Conservation (phyloP, 2,888 invertebrate species). For the Apodemia mormo region DNA sequence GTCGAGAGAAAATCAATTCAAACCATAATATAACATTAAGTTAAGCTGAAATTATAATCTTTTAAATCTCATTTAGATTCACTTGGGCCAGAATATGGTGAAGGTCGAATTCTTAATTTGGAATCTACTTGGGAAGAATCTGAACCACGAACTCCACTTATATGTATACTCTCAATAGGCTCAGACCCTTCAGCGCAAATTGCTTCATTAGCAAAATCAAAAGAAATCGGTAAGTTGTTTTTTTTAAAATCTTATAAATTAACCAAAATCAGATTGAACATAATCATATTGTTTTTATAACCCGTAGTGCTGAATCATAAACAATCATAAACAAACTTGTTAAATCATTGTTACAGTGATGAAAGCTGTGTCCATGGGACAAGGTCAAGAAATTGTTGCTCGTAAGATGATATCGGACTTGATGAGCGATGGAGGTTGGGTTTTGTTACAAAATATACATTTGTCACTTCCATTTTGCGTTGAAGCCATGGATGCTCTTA, state of each 20-base stretch:
- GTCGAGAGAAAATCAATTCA: no score
- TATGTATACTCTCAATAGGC: constrained; percentile 96
- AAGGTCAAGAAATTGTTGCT: constrained; percentile 95
- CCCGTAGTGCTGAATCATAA: no score
- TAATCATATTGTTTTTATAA: no score
- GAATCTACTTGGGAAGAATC: constrained; percentile 95
- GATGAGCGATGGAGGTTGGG: constrained; percentile 94
- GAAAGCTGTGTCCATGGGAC: constrained; percentile 97
- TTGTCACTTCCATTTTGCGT: constrained; percentile 96
- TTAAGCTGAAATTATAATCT: no score
- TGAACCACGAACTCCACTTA: constrained; percentile 92
- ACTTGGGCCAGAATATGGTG: constrained; percentile 92
- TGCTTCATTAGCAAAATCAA: constrained; percentile 90
- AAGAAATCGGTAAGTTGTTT: constrained; percentile 87
- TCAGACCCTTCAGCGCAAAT: constrained; percentile 99
- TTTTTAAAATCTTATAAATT: no score
- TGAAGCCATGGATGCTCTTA: constrained; percentile 94
- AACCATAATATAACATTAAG: no score
- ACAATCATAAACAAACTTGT: no score
- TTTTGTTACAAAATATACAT: constrained; percentile 97
- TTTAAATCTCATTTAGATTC: constrained; percentile 81
- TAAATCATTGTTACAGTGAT: constrained; percentile 74
- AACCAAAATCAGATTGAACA: no score
- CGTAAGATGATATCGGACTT: constrained; percentile 90
- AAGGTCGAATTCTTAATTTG: constrained; percentile 94